Conservation (phyloP, 2,113 vertebrate genomes). For the Lathamus discolor region DNA sequence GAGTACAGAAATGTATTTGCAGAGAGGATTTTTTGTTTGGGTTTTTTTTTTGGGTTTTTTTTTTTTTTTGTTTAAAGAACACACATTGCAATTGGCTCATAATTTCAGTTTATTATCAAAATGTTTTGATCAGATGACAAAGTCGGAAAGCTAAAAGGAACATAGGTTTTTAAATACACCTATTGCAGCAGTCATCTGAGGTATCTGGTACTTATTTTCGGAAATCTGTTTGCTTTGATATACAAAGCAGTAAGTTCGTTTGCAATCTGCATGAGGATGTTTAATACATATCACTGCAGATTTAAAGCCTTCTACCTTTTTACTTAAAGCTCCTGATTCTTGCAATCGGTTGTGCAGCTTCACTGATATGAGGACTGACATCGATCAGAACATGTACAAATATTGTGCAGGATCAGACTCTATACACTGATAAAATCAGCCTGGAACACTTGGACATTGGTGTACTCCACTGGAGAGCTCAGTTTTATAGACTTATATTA, state of each 20-base stretch:
- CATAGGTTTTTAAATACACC: constrained; percentile 44
- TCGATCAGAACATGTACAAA: not conserved
- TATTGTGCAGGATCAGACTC: not conserved
- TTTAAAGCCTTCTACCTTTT: constrained; percentile 67
- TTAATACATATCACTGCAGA: constrained; percentile 35
- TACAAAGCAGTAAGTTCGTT: constrained; percentile 50
- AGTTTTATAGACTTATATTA: not conserved
- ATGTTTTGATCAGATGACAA: constrained; percentile 65
- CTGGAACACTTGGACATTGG: not conserved
- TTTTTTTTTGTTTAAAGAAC: not conserved
- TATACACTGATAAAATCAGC: not conserved
- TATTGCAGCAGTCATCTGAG: constrained; percentile 34
- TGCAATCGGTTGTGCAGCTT: not conserved
- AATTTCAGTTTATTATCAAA: constrained; percentile 77
- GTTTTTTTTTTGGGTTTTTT: too few species aligned
- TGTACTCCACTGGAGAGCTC: not conserved
- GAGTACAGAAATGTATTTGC: not conserved
- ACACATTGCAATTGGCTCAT: constrained; percentile 4
- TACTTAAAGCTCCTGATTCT: constrained; percentile 13
- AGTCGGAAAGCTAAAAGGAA: constrained; percentile 53
- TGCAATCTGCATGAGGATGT: constrained; percentile 27
- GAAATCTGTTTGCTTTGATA: constrained; percentile 52
- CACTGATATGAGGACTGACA: not conserved
- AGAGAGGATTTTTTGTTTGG: not conserved
- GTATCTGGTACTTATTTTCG: constrained; percentile 40